phyloP scores from a whole-genome alignment of 2,888 invertebrate genomes.

The Malthinus seriepunctatus region DNA sequence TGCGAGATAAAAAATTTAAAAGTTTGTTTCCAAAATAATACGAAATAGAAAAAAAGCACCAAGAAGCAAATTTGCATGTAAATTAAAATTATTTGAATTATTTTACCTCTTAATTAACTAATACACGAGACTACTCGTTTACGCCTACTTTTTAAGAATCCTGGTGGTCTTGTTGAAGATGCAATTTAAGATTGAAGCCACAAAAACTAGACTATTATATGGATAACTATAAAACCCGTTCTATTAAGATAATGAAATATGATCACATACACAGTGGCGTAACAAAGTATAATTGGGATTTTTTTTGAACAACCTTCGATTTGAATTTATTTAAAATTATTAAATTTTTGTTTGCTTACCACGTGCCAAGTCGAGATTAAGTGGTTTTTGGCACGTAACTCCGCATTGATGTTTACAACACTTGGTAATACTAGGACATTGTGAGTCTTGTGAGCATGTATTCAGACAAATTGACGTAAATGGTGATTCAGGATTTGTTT shows the following conservation, averaged over 20 bases:
- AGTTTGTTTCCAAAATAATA: too few relatives aligned
- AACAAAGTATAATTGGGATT: not conserved
- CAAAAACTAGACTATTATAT: conserved; percentile 41
- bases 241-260: conserved; percentile 29
- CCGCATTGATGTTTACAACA: conserved; percentile 74
- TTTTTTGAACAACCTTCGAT: not conserved
- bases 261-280: conserved; percentile 15
- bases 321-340: not conserved
- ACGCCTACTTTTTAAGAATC: conserved; percentile 33
- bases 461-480: conserved; percentile 66
- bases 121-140: conserved; percentile 9
- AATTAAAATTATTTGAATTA: too few relatives aligned
- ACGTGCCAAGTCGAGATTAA: conserved; percentile 61
- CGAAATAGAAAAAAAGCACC: too few relatives aligned
- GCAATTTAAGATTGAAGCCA: conserved; percentile 37
- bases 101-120: conserved; percentile 30
- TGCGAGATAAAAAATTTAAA: too few relatives aligned
- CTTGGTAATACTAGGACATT: conserved; percentile 70
- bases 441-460: conserved; percentile 66
- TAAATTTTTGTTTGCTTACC: conserved; percentile 52
- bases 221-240: conserved; percentile 37
- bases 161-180: conserved; percentile 49
- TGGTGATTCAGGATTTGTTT: conserved; percentile 49
- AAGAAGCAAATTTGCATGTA: too few relatives aligned
- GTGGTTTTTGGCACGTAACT: conserved; percentile 67